A percentile compares a stretch with the other conserved stretches of the same genome.
Conservation (phyloP, 2,113 vertebrate species). For the Eurypyga helias region DNA sequence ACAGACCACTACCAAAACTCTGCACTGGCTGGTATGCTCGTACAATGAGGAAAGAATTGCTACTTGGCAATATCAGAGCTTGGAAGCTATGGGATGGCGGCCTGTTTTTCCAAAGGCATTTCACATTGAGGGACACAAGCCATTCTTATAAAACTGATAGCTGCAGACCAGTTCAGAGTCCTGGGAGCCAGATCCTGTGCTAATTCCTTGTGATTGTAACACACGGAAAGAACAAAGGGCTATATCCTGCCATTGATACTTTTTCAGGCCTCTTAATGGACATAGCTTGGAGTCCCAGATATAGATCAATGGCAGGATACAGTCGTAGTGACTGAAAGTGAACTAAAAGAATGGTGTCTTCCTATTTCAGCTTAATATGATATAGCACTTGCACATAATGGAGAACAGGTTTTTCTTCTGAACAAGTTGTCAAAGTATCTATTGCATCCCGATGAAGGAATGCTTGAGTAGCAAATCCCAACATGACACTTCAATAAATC, state of each 20-base stretch:
- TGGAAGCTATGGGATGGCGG: neutral
- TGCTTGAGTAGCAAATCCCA: neutral
- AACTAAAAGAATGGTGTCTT: slow-evolving; percentile 12
- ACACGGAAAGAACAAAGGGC: slow-evolving; percentile 43
- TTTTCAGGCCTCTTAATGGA: neutral
- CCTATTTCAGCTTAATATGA: slow-evolving; percentile 12
- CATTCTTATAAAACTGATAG: neutral
- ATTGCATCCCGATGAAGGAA: neutral
- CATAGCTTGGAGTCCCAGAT: neutral
- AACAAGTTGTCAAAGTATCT: neutral
- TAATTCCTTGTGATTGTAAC: neutral
- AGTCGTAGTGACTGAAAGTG: neutral
- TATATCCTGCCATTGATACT: slow-evolving; percentile 45
- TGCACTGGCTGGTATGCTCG: neutral
- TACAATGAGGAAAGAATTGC: rapidly evolving
- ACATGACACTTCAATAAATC: neutral
- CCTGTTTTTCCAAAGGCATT: slow-evolving; percentile 2
- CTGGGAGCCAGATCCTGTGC: neutral
- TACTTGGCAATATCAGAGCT: neutral
- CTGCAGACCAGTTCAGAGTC: neutral
- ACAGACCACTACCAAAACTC: neutral
- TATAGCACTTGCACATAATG: neutral
- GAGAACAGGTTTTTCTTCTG: neutral
- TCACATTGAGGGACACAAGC: neutral
- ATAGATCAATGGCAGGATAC: slow-evolving; percentile 20